These are phyloP conservation scores for Coenonympha glycerion DNA, from an alignment of 2,888 invertebrate genomes.

Conservation along the genomic window DNA sequence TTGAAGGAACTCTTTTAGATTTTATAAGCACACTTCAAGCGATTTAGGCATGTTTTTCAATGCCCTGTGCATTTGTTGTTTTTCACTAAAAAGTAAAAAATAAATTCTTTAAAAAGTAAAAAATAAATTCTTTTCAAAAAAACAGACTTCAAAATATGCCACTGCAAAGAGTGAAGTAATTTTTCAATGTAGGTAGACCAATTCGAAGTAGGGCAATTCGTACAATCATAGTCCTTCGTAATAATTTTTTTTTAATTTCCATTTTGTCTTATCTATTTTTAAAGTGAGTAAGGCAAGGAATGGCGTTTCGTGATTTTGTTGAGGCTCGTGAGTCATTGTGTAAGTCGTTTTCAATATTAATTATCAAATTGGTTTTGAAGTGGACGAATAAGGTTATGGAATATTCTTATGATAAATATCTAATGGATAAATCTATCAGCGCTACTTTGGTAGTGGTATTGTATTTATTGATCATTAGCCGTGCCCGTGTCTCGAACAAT, in stretches of 20 bases:
- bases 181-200: too few species aligned
- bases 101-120: too few species aligned
- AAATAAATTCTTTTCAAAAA: too few species aligned
- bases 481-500: slow-evolving; percentile 18
- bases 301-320: neutral
- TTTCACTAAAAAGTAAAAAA: too few species aligned
- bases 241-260: neutral
- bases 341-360: neutral
- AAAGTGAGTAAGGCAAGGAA: neutral
- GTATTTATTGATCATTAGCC: slow-evolving; percentile 11
- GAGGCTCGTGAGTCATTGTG: neutral
- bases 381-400: neutral
- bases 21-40: too few species aligned
- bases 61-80: too few species aligned
- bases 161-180: too few species aligned
- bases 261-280: neutral
- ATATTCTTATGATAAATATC: slow-evolving; percentile 1
- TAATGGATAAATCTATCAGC: neutral
- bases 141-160: too few species aligned
- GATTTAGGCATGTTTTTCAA: too few species aligned
- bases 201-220: too few species aligned
- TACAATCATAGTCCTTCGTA: too few species aligned
- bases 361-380: neutral
- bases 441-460: neutral
- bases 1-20: too few species aligned